Evolutionary conservation across 2,888 invertebrate genomes (phyloP), one percentile per base, ranked within the genome.

Genomic region (Rhamphomyia laevipes): DNA sequence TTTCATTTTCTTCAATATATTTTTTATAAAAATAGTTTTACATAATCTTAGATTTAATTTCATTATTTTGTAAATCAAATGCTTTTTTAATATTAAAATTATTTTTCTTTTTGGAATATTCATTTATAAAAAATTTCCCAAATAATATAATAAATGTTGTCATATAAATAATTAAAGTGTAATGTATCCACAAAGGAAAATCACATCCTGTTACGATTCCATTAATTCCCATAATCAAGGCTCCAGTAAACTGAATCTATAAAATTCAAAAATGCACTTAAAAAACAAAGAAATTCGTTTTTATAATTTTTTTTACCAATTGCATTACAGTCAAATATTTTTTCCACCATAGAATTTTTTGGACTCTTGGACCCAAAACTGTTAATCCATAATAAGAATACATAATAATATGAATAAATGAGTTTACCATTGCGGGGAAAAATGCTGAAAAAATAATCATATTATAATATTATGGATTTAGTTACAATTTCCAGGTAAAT

Each of bases 341-440:
- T 73, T 95, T 95, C 94, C 94, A 95, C 93, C 93, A 94, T 12
- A 95, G 74, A 68, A 81, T 91, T 65, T 82, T 82, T 63, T 80
- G 77, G 49, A 91, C 77, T 0, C 73, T 59, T 0, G 92, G 90
- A 2, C 94, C 94, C 54, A 92, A 74, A 1, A 90, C 89, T 1
- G 93, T 81, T 38, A 95, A 71, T 0, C 87, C 91, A 64, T 96
- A 96, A 72, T 95, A 95, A 0, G 83, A 81, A 68, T 95, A 96
- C 94, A 96, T 94, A 43, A 94, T 73, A 0, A 94, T 86, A 66
- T 95, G 95, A 48, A 95, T 90, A 45, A 81, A 84, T 43, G 91
- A 90, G 73, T 95, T 95, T 15, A 92, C 82, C 83, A 89, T 82
- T 0, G 91, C 87, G 5, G 88, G 88, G 16, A 91, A 73, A 72